phyloP scores from a whole-genome alignment of 2,113 vertebrate genomes.

The mouse (Mus musculus) region DNA sequence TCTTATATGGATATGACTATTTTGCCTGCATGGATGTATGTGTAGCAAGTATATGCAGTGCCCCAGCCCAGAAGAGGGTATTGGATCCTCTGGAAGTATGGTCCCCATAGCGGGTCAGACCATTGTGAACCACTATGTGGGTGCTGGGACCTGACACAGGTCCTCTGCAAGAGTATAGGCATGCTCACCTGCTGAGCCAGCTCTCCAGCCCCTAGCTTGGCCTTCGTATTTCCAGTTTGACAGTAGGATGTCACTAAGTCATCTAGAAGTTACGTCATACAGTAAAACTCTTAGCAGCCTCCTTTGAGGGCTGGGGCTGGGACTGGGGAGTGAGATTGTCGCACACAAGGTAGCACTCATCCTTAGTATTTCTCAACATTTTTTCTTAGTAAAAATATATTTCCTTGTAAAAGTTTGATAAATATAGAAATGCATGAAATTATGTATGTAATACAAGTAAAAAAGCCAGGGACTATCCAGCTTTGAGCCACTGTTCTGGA shows the following conservation, averaged over 20 bases:
- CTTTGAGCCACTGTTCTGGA: background rate
- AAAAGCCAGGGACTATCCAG: background rate
- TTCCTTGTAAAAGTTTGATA: background rate
- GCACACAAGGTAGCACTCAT: background rate
- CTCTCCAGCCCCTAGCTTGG: background rate
- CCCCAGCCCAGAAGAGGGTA: background rate
- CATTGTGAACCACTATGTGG: background rate
- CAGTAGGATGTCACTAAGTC: background rate
- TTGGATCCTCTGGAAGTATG: background rate
- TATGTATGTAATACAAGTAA: background rate
- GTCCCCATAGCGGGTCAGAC: background rate
- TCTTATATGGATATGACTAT: background rate
- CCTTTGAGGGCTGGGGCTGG: background rate
- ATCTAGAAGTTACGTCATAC: background rate
- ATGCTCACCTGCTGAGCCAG: background rate
- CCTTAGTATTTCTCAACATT: background rate
- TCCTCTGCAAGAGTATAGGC: background rate
- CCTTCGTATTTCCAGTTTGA: background rate
- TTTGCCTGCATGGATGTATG: background rate
- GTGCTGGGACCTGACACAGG: no score
- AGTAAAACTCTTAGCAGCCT: background rate
- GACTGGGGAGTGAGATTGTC: background rate
- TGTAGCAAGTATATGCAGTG: background rate
- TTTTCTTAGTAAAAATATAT: slow-evolving; percentile 27
- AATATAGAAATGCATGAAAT: background rate